Evolutionary conservation across 2,888 invertebrate species (phyloP), one percentile per base, ranked within the genome.

Genomic region (Melieria crassipennis): DNA sequence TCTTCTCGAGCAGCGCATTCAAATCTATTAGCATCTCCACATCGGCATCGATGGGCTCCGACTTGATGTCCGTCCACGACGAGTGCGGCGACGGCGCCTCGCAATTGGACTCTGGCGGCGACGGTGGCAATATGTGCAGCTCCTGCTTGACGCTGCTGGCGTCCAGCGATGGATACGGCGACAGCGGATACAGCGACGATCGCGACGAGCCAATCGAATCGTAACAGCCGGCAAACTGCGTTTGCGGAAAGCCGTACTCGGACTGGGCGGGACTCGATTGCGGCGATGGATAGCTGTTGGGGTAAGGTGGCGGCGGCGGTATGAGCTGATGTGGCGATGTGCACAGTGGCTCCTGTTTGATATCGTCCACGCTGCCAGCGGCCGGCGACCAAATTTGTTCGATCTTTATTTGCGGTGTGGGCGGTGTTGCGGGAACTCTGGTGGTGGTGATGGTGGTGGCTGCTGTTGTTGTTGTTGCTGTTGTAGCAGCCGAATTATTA

Each of bases 21-120:
- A 87, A 81, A 76, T 86, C 86, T 60, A 85, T 83, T 46, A 82
- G 80, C 50, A 79, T 78, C 77, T 86, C 86, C n/a, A 82, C 81
- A 70, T 86, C 86, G 5, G 83, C 81, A 77, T 87, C 86, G 75
- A 85, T 75, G 52, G 87, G 86, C 78, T 87, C 87, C 42, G 82
- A 79, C 76, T 87, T 87, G 58, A 87, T 85, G 58, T 85, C 85
- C 66, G 78, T 77, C 50, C 75, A 70, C 64, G 52, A 71, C 10
- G 86, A 84, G 79, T 90, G 84, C 79, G 91, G 87, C 80, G 91
- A 88, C 66, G 88, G 87, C 7, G 85, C 85, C 78, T 86, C 87
- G 69, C 85, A 85, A 78, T 89, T 91, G 68, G 89, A 90, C 78
- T 88, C 91, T 66, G 90, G 89, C 10, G 90, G 89, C 67, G 91